Evolutionary conservation across 2,888 invertebrate species (phyloP).

Genomic region (Protophormia terraenovae): DNA sequence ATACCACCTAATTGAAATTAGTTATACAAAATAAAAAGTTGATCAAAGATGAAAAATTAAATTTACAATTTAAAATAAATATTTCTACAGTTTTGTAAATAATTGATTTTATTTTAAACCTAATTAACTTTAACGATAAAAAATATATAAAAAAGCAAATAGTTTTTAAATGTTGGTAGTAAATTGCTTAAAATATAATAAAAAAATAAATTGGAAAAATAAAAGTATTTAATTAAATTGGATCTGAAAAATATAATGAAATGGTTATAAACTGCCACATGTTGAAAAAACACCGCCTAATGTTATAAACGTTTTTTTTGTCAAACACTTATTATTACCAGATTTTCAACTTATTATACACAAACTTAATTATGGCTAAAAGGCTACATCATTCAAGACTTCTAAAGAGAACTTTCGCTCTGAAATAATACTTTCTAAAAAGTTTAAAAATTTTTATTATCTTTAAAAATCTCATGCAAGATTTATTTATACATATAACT

Average conservation of each 20-base stretch:
- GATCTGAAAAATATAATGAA: not conserved
- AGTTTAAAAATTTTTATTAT: no score
- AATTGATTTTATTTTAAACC: not conserved
- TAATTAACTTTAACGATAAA: not conserved
- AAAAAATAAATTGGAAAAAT: not conserved
- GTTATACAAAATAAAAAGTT: conserved; percentile 18
- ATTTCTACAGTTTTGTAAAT: conserved; percentile 55
- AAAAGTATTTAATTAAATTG: not conserved
- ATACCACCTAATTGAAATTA: conserved; percentile 61
- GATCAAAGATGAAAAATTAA: not conserved
- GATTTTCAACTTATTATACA: no score
- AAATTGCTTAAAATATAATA: conserved; percentile 46
- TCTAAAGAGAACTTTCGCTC: no score
- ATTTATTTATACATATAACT: no score
- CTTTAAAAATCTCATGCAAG: no score
- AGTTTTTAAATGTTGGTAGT: conserved; percentile 61
- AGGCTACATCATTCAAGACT: no score
- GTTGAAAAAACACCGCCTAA: not conserved
- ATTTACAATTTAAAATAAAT: not conserved
- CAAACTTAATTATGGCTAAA: no score
- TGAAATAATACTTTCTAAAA: no score
- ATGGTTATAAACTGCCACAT: conserved; percentile 25
- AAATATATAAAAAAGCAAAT: not conserved
- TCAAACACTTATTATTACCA: no score
- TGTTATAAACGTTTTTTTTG: not conserved